A percentile compares a stretch with the other conserved stretches of the same genome.
phyloP scores from a whole-genome alignment of 2,113 vertebrate species.

The Catharus bicknelli region DNA sequence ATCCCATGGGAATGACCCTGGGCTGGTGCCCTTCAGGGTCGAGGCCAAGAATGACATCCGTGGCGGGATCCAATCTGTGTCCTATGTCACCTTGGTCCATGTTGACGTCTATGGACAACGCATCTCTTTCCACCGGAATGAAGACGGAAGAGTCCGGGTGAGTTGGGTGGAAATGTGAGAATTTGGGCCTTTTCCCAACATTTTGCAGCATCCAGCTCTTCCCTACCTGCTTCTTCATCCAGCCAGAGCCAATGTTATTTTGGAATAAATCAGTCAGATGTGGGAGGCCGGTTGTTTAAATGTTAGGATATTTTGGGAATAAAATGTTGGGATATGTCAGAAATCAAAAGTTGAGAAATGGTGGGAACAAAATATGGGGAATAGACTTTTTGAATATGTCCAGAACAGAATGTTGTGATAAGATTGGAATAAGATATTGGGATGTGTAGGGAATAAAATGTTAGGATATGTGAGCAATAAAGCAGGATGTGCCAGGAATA shows the following conservation, averaged over 20 bases:
- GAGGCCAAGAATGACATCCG: conserved; percentile 81
- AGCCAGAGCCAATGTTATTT: not conserved
- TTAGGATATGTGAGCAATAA: not conserved
- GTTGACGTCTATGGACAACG: conserved; percentile 66
- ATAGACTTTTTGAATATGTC: not conserved
- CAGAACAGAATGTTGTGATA: not conserved
- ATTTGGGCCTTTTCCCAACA: not conserved
- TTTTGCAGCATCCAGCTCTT: not conserved
- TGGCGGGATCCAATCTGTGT: conserved; percentile 67
- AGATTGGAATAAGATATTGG: not conserved
- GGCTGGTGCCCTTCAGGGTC: conserved; percentile 78
- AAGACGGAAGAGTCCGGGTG: conserved; percentile 78
- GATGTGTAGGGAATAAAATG: not conserved
- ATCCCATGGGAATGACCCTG: conserved; percentile 50
- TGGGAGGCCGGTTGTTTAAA: not conserved
- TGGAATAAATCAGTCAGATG: not conserved
- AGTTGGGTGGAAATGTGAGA: not conserved
- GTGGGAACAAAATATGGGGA: not conserved
- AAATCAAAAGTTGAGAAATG: not conserved
- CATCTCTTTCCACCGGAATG: conserved; percentile 72
- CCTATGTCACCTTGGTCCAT: conserved; percentile 71
- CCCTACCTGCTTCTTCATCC: not conserved
- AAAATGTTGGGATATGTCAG: not conserved
- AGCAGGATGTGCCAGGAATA: not conserved
- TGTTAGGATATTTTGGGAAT: not conserved